Percentiles rank a stretch among this genome's conserved stretches.
phyloP scores from a whole-genome alignment of 2,113 vertebrate genomes.

The Rutilus rutilus region DNA sequence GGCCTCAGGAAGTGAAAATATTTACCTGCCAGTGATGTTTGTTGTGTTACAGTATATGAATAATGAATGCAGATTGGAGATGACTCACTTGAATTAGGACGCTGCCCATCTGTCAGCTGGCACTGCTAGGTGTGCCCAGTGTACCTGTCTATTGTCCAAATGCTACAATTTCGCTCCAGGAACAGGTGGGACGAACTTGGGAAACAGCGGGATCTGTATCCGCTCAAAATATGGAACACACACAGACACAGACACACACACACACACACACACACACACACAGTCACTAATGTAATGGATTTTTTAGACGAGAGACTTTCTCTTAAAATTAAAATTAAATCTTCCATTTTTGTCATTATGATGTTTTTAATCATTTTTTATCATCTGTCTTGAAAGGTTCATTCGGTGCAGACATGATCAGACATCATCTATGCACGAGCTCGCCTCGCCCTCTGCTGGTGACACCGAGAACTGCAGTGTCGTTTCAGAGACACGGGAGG shows the following conservation, averaged over 20 bases:
- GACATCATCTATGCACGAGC: neutral
- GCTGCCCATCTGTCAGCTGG: conserved; percentile 41
- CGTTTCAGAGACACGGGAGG: neutral
- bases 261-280: too few relatives aligned
- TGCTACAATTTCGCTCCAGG: conserved; percentile 22
- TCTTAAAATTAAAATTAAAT: too few relatives aligned
- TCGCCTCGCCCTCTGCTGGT: conserved; percentile 42
- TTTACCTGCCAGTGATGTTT: neutral
- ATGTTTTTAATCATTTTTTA: neutral
- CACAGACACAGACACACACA: neutral
- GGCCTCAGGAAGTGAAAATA: neutral
- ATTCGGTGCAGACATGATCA: too few relatives aligned
- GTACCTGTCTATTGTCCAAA: conserved; percentile 31
- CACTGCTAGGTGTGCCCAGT: neutral
- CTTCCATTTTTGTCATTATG: too few relatives aligned
- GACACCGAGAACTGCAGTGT: neutral
- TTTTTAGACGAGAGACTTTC: too few relatives aligned
- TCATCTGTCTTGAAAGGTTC: neutral
- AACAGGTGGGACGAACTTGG: conserved; percentile 45
- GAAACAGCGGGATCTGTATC: conserved; percentile 25
- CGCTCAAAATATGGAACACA: neutral
- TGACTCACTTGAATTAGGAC: neutral
- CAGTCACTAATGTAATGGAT: too few relatives aligned
- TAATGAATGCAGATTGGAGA: conserved; percentile 17
- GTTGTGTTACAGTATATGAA: conserved; percentile 13